Evolutionary conservation across 2,888 invertebrate species (phyloP), one percentile per base, ranked within the genome.

Genomic region (Archips crataeganus): DNA sequence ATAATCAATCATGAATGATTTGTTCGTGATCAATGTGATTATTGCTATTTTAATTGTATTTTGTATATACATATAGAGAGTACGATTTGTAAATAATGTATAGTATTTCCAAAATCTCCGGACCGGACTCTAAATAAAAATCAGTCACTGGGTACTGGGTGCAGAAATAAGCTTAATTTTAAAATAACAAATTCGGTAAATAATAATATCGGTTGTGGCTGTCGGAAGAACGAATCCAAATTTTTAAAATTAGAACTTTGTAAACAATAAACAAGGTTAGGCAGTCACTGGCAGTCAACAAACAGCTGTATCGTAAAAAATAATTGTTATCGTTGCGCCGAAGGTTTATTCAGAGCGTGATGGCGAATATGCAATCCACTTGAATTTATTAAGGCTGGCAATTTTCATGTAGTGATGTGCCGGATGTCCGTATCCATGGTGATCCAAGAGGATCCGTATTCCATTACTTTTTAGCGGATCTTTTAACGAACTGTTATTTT

Each of bases 251-350:
- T 49, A 42, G 64, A 45, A 63, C 47, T 3, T 51, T 51, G 32
- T 0, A 61, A 71, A 64, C 42, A 32, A 49, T 60, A 57, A 32
- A 57, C 57, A 45, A 23, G 63, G 23, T 65, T 34, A 36, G 23
- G 13, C 51, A 69, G 13, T 34, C 39, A 61, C 64, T 59, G 69
- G 57, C 60, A 61, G 65, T 65, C 61, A 45, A 68, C 72, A 67
- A 69, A 65, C 70, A 69, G 59, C 54, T 59, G 69, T 68, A 70
- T 54, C 74, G 65, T 75, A 75, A 77, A 75, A 75, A 74, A 75
- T 72, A 75, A 75, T 75, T 75, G 75, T 74, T 72, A 75, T 72
- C 64, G 74, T 69, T 39, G 62, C 69, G 74, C 32, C 51, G 70
- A 71, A 47, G 61, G 74, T 61, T 59, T 71, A 67, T 68, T 42